These are phyloP conservation scores for Andrena bicolor DNA, from an alignment of 2,888 invertebrate species.

Conservation along the genomic window DNA sequence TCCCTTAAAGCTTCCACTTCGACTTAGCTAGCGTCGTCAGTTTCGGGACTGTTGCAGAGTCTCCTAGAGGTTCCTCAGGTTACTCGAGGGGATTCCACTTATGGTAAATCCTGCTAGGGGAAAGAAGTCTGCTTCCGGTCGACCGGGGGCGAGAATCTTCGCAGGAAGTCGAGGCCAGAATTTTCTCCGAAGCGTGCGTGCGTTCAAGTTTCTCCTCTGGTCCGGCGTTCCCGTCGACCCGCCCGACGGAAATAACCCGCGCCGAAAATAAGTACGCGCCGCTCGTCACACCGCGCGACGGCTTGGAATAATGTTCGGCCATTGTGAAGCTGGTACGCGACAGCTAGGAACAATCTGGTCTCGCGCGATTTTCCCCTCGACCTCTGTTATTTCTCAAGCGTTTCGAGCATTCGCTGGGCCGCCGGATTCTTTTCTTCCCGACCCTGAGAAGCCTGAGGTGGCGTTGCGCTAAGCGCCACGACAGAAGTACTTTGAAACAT, in stretches of 20 bases:
- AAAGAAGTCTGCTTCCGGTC: background rate
- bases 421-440: background rate
- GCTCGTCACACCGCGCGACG: conserved; percentile 77
- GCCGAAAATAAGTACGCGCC: conserved; percentile 80
- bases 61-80: too few relatives aligned
- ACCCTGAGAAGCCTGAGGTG: too few relatives aligned
- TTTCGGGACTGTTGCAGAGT: too few relatives aligned
- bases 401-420: background rate
- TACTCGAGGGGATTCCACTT: too few relatives aligned
- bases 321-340: conserved; percentile 68
- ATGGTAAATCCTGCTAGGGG: too few relatives aligned
- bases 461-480: too few relatives aligned
- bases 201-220: conserved; percentile 68
- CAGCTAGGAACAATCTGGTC: background rate
- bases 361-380: background rate
- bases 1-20: too few relatives aligned
- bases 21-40: too few relatives aligned
- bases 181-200: conserved; percentile 57
- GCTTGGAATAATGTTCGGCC: conserved; percentile 77
- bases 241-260: conserved; percentile 76
- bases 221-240: conserved; percentile 60
- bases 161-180: conserved; percentile 49
- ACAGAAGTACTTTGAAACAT: too few relatives aligned
- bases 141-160: conserved; percentile 13
- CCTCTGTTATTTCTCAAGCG: background rate